Evolutionary conservation across 2,113 vertebrate genomes (phyloP).

Genomic region (Natator depressus): DNA sequence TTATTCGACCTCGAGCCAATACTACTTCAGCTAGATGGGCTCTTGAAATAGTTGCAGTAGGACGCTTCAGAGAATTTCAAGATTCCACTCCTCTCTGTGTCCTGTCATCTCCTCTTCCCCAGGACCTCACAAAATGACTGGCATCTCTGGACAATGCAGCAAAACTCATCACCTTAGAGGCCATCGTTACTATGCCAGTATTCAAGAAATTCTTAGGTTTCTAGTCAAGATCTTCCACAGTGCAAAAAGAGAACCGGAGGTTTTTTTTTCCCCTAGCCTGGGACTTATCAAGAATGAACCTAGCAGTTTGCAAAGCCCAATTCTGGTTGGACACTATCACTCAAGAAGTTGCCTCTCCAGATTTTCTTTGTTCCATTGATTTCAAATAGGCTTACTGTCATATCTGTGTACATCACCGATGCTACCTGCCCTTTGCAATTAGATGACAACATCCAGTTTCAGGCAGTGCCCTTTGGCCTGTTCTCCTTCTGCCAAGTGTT

Average conservation of each 20-base stretch:
- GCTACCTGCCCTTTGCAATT: neutral
- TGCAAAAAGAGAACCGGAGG: neutral
- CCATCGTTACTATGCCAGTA: neutral
- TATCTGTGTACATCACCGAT: neutral
- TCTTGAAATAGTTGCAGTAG: neutral
- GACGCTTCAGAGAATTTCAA: neutral
- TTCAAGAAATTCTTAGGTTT: neutral
- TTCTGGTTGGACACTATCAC: neutral
- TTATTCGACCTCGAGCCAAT: neutral
- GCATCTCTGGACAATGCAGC: neutral
- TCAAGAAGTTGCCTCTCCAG: neutral
- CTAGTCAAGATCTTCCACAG: neutral
- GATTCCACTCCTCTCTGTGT: neutral
- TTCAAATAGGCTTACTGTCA: neutral
- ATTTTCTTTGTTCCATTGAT: neutral
- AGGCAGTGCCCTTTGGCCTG: neutral
- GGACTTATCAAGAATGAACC: neutral
- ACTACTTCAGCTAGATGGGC: neutral
- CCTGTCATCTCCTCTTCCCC: neutral
- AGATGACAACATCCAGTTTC: neutral
- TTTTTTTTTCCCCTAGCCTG: neutral
- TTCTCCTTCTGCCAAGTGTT: neutral
- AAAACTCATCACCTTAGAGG: neutral
- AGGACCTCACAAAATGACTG: neutral
- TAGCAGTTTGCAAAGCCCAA: neutral